phyloP scores from a whole-genome alignment of 2,797 vertebrate species.

The Protonibea diacanthus region DNA sequence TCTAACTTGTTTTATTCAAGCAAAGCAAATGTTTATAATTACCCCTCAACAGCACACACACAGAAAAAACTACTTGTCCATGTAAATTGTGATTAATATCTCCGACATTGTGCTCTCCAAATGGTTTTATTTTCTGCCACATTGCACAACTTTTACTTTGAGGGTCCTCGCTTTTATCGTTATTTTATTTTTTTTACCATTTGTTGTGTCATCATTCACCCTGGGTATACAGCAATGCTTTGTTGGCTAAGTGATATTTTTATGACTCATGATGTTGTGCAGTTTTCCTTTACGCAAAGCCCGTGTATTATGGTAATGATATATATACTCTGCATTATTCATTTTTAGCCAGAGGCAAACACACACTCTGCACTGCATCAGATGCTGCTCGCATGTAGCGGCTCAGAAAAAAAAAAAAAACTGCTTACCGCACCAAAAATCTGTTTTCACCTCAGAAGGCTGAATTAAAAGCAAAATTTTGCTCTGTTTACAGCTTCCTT shows the following conservation, averaged over 20 bases:
- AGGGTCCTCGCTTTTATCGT: background rate
- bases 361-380: constrained; percentile 65
- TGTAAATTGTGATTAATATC: constrained; percentile 10
- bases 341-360: constrained; percentile 73
- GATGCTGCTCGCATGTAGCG: constrained; percentile 56
- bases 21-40: constrained; percentile 67
- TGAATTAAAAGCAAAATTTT: constrained; percentile 43
- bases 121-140: constrained; percentile 13
- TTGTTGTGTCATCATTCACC: constrained; percentile 39
- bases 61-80: constrained; percentile 2
- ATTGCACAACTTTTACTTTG: constrained; percentile 7
- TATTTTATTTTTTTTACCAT: background rate
- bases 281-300: constrained; percentile 63
- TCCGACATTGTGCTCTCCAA: background rate
- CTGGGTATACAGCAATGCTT: constrained; percentile 19
- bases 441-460: constrained; percentile 42
- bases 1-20: constrained; percentile 54
- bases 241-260: constrained; percentile 61
- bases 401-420: constrained; percentile 34
- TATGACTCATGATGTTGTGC: constrained; percentile 68
- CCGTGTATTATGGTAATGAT: constrained; percentile 80
- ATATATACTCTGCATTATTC: constrained; percentile 78
- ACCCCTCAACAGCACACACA: constrained; percentile 2
- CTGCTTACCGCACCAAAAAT: constrained; percentile 62
- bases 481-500: constrained; percentile 58